Percentiles rank a stretch among this genome's conserved stretches.
These are phyloP conservation scores for Sanderia malayensis DNA, from an alignment of 30 jellyfish, hydroid and myxozoan species.

Conservation along the genomic window DNA sequence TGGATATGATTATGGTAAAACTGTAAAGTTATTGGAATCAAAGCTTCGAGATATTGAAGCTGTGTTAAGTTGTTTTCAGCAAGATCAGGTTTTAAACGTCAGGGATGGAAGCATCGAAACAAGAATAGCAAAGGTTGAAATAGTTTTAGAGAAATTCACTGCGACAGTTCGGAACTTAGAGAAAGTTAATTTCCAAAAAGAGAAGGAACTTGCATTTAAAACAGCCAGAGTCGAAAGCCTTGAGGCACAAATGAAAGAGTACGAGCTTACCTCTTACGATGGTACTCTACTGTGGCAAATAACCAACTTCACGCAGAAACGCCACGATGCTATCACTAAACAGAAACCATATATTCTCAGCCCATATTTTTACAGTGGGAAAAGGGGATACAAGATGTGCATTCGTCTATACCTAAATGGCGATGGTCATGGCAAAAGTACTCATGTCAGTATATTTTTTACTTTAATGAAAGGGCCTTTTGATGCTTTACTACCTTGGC, in stretches of 20 bases:
- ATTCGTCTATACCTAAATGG: constrained; percentile 78
- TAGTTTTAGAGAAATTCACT: neutral
- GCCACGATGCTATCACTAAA: constrained; percentile 72
- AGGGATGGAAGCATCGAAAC: constrained; percentile 6
- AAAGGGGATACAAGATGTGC: constrained; percentile 80
- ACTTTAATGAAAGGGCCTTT: constrained; percentile 68
- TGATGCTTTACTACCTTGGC: constrained; percentile 91
- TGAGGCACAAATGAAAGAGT: constrained; percentile 30
- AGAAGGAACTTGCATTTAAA: constrained; percentile 27
- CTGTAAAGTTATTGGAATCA: neutral
- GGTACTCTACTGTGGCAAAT: constrained; percentile 80
- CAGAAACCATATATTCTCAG: constrained; percentile 62
- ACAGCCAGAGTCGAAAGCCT: constrained; percentile 54
- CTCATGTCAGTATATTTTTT: constrained; percentile 68
- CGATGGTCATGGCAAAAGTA: constrained; percentile 88
- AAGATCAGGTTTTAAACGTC: constrained; percentile 19
- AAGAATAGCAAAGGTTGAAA: constrained; percentile 6
- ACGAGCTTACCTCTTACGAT: constrained; percentile 61
- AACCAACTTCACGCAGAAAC: constrained; percentile 35
- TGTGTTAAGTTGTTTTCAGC: constrained; percentile 45
- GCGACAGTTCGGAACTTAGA: constrained; percentile 1
- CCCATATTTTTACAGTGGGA: constrained; percentile 69
- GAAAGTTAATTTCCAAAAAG: neutral
- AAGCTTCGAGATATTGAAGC: constrained; percentile 46
- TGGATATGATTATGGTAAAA: neutral